Evolutionary conservation across 2,888 invertebrate genomes (phyloP).

Genomic region (Catocala sponsa): DNA sequence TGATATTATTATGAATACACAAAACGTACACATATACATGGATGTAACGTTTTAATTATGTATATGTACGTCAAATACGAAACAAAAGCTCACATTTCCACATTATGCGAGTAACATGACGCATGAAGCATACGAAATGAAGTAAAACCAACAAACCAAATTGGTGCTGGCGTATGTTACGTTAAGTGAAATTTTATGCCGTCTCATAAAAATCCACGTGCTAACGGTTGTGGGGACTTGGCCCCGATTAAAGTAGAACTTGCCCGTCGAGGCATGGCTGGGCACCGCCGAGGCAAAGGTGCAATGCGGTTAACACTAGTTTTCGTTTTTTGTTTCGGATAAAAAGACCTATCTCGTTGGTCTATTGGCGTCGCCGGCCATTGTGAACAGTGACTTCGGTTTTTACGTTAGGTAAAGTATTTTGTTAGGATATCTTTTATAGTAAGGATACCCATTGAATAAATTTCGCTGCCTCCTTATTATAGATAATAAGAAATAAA

Average conservation of each 20-base stretch:
- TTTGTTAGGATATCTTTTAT: too few relatives aligned
- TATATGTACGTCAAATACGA: constrained; percentile 59
- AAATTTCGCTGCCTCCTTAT: too few relatives aligned
- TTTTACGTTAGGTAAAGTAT: too few relatives aligned
- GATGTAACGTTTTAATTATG: constrained; percentile 51
- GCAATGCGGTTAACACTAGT: too few relatives aligned
- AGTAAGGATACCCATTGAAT: too few relatives aligned
- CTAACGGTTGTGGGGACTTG: constrained; percentile 40
- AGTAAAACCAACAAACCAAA: constrained; percentile 70
- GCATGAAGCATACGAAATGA: constrained; percentile 67
- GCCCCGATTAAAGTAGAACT: constrained; percentile 37
- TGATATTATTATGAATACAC: background rate
- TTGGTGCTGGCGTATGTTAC: constrained; percentile 63
- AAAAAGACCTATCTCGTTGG: too few relatives aligned
- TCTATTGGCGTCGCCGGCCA: too few relatives aligned
- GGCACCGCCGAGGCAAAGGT: too few relatives aligned
- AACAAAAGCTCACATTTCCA: constrained; percentile 68
- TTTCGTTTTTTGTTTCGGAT: too few relatives aligned
- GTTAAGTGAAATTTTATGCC: constrained; percentile 80
- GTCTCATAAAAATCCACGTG: constrained; percentile 73
- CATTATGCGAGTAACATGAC: constrained; percentile 62
- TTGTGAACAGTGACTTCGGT: too few relatives aligned
- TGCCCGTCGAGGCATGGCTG: constrained; percentile 21
- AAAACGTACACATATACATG: constrained; percentile 23
- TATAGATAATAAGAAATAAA: too few relatives aligned